Evolutionary conservation across 2,113 vertebrate genomes (phyloP).

Genomic region (Excalfactoria chinensis): DNA sequence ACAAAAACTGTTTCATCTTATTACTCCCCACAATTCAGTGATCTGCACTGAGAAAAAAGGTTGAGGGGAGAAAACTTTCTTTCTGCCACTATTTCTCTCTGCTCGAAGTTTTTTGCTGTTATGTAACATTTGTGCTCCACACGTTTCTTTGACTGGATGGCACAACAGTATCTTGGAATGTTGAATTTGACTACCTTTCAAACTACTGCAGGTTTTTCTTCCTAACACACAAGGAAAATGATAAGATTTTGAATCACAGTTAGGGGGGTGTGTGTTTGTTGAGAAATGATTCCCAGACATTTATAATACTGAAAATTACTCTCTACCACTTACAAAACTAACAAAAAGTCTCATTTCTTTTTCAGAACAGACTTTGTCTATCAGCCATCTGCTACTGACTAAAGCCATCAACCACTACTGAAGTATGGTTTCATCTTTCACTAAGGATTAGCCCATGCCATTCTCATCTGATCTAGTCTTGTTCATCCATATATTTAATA

Average conservation of each 20-base stretch:
- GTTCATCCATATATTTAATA: slow-evolving; percentile 49
- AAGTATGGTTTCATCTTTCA: slow-evolving; percentile 63
- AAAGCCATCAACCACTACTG: slow-evolving; percentile 29
- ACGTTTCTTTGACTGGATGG: not conserved
- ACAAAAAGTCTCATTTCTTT: slow-evolving; percentile 29
- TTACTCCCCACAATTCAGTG: not conserved
- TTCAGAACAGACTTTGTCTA: slow-evolving; percentile 1
- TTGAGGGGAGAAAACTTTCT: not conserved
- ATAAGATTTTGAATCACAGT: not conserved
- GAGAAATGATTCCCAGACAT: not conserved
- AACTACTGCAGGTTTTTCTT: not conserved
- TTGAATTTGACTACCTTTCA: not conserved
- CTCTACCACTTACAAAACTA: not conserved
- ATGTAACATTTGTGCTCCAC: not conserved
- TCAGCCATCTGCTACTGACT: slow-evolving; percentile 38
- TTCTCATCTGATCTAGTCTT: slow-evolving; percentile 62
- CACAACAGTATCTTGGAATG: not conserved
- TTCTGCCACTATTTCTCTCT: not conserved
- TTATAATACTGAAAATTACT: not conserved
- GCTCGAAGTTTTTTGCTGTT: rapidly evolving
- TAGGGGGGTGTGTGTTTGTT: rapidly evolving
- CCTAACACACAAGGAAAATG: not conserved
- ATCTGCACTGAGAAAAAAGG: not conserved
- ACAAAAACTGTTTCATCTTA: not conserved
- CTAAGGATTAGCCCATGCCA: slow-evolving; percentile 60